Evolutionary conservation across 1,140 invertebrate species (phyloP), one percentile per base, ranked within the genome.

Genomic region (Aleiodes sp.): DNA sequence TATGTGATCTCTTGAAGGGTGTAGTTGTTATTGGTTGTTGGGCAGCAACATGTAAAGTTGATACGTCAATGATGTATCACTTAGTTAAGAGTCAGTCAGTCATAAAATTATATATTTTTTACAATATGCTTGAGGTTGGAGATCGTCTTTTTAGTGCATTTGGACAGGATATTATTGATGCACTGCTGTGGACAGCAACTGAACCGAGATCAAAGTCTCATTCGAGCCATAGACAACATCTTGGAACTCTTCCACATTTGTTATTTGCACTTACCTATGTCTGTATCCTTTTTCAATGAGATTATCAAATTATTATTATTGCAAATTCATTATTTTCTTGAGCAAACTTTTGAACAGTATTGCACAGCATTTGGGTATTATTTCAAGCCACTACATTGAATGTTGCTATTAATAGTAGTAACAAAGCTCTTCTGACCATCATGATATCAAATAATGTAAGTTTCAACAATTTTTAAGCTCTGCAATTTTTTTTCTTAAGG

Each of bases 391-490:
- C 96, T 21, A 96, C 96, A 28, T 88, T 99, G 1, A 99, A 99
- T 88, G 98, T 99, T 57, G 98, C 98, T 4, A 98, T 99, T 71
- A 99, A 99, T 84, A 98, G 98, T 0, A 98, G 96, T 78, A 99
- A 99, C 82, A 98, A 99, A 86, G 96, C 96, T 61, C 87, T 99
- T 29, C 89, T 99, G 3, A 99, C 97, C 4, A 98, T 99, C 57
- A 98, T 99, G 94, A 98, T 99, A 92, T 99, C 97, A 0, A 99
- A 99, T 84, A 99, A 99, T 90, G 95, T 96, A 90, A 94, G 93
- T 92, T 28, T 14, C n/a, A 78, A 75, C 21, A 16, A n/a, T n/a
- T n/a, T n/a, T n/a, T n/a, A n/a, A n/a, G n/a, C n/a, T n/a, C n/a
- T n/a, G n/a, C n/a, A n/a, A n/a, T n/a, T n/a, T n/a, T n/a, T n/a